phyloP scores from a whole-genome alignment of 2,113 vertebrate species.

The Scartelaos histophorus region DNA sequence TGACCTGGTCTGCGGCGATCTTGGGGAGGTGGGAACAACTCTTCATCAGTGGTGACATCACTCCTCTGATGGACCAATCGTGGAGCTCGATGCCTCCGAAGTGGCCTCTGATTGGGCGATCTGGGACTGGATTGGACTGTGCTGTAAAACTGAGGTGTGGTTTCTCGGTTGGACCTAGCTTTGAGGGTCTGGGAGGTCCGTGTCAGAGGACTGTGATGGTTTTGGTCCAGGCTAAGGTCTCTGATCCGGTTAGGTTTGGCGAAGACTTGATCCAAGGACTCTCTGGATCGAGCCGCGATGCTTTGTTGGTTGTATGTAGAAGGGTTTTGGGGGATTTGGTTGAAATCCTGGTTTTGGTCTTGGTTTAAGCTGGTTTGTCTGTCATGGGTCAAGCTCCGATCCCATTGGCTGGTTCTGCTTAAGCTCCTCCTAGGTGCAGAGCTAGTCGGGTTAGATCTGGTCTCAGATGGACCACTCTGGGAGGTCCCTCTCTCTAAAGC shows the following conservation, averaged over 20 bases:
- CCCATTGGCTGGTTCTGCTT: constrained; percentile 1
- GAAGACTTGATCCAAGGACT: neutral
- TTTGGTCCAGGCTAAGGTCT: neutral
- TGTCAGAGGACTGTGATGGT: neutral
- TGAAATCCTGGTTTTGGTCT: neutral
- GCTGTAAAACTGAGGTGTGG: constrained; percentile 49
- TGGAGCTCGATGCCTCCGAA: constrained; percentile 67
- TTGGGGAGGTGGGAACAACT: constrained; percentile 38
- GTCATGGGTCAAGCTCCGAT: constrained; percentile 1
- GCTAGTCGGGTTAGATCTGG: neutral
- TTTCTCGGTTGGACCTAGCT: constrained; percentile 25
- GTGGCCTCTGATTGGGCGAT: constrained; percentile 62
- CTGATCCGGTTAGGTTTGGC: constrained; percentile 23
- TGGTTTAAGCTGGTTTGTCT: neutral
- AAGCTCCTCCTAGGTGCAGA: neutral
- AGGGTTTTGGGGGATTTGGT: neutral
- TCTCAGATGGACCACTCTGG: neutral
- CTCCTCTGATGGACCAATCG: constrained; percentile 61
- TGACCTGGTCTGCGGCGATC: constrained; percentile 27
- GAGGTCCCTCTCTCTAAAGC: neutral
- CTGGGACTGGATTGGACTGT: constrained; percentile 42
- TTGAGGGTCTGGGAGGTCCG: constrained; percentile 60
- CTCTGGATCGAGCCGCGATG: neutral
- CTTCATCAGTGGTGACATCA: constrained; percentile 70
- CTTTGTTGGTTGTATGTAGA: neutral